Conservation (phyloP, 2,113 vertebrate species). For the Pachyramphus minor region DNA sequence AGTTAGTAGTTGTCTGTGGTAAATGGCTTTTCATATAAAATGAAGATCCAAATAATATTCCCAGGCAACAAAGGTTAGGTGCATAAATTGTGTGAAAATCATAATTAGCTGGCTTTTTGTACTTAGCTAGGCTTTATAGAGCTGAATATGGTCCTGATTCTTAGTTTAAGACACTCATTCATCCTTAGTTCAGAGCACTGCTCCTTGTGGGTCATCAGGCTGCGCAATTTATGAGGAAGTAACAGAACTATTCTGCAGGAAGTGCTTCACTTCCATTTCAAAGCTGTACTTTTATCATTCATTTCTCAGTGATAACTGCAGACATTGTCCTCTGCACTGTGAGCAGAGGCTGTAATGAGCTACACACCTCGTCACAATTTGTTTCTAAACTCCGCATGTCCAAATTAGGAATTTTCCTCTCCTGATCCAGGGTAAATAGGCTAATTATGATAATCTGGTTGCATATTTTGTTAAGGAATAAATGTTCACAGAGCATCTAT, state of each 20-base stretch:
- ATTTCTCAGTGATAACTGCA: neutral
- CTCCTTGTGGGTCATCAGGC: neutral
- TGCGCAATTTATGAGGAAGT: neutral
- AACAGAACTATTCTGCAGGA: neutral
- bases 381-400: neutral
- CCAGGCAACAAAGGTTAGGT: neutral
- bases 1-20: neutral
- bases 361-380: neutral
- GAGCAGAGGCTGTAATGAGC: neutral
- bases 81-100: neutral
- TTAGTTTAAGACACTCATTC: neutral
- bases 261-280: neutral
- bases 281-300: neutral
- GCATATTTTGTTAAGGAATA: conserved; percentile 24
- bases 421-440: neutral
- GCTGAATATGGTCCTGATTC: neutral
- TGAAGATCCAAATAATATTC: neutral
- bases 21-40: neutral
- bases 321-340: neutral
- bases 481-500: neutral
- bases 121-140: neutral
- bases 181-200: neutral
- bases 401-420: neutral
- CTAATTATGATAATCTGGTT: neutral
- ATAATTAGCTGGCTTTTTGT: neutral